Evolutionary conservation across 1,140 invertebrate genomes (phyloP), one percentile per base, ranked within the genome.

Genomic region (Stegodyphus mimosarum): DNA sequence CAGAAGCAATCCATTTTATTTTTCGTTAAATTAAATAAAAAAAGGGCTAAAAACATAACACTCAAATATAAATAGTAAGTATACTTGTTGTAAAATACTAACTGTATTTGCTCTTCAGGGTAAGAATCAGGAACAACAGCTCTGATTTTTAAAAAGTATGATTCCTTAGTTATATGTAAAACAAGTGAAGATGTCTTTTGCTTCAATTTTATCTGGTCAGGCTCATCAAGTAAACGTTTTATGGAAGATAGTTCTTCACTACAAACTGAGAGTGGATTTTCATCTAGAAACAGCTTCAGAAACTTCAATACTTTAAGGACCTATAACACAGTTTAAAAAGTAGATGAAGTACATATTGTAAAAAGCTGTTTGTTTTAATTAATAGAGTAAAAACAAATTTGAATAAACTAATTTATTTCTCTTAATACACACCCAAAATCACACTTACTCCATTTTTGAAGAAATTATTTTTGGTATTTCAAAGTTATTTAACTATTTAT

Each of bases 191-290:
- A 94, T 55, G 90, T 91, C 89, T 94, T 94, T 88, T 95, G 94
- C 77, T 93, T 93, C 66, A 95, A 88, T 90, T 94, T 94, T 3
- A 95, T 88, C 85, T 92, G 92, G 89, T 94, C 93, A 5, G 49
- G 86, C 7, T 89, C 88, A 6, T 87, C 87, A 11, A 93, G 88
- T 75, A 92, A 90, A 72, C 89, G 88, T 84, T 94, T 94, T 70
- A 95, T 90, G 18, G 90, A 88, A 81, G 92, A 91, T 77, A 95
- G 94, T 90, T 95, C 95, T 88, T 95, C 94, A 71, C 94, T 93
- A 88, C 94, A 95, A 66, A 94, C 94, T 88, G 93, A 94, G 7
- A 95, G 90, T 0, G 94, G 93, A 91, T 95, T 94, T 67, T 95
- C 94, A 50, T 93, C 91, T 6, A 95, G 90, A 89, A 95, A 95